Conservation (phyloP, 2,888 invertebrate genomes). For the Parapristionchus giblindavisi region DNA sequence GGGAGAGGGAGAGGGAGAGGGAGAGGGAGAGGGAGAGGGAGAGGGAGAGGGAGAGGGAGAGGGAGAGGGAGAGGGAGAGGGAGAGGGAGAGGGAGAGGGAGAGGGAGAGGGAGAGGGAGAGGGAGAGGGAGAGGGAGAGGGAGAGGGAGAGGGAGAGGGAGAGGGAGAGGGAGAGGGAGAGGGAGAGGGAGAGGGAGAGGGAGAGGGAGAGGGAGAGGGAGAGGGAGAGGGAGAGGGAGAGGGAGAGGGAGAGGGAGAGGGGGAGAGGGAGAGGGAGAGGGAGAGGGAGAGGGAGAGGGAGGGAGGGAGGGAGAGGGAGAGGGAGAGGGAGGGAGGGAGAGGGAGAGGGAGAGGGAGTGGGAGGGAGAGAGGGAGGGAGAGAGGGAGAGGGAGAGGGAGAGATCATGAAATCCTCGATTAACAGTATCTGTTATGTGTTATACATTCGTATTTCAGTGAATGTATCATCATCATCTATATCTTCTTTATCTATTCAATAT, state of each 20-base stretch:
- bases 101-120: conserved; percentile 3
- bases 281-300: too few relatives aligned
- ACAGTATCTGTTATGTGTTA: too few relatives aligned
- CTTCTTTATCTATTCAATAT: background rate
- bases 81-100: conserved; percentile 2
- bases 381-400: too few relatives aligned
- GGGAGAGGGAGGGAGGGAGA: too few relatives aligned
- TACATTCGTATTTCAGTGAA: too few relatives aligned
- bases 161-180: background rate
- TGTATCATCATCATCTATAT: too few relatives aligned
- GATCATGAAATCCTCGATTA: too few relatives aligned
- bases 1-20: background rate
- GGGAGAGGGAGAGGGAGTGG: too few relatives aligned
- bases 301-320: too few relatives aligned
- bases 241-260: background rate
- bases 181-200: conserved; percentile 2
- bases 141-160: background rate
- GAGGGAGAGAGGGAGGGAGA: too few relatives aligned
- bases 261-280: too few relatives aligned
- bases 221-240: background rate
- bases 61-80: conserved; percentile 8
- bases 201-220: conserved; percentile 7
- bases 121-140: background rate
- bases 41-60: background rate
- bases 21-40: background rate